phyloP scores from a whole-genome alignment of 2,113 vertebrate species.

The Tricholaema leucomelas region DNA sequence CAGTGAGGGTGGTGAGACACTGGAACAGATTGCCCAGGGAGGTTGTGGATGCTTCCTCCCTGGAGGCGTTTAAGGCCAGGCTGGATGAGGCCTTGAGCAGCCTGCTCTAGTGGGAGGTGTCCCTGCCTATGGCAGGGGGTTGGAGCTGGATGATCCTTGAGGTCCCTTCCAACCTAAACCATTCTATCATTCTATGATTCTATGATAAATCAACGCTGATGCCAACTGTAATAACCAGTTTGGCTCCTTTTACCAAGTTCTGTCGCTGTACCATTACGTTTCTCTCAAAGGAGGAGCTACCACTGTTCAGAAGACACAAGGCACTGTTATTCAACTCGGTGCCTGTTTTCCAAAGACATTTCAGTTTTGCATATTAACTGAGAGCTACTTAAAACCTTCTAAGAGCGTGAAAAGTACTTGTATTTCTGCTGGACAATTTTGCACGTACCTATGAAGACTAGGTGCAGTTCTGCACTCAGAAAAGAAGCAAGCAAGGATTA shows the following conservation, averaged over 20 bases:
- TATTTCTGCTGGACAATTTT: conserved; percentile 1
- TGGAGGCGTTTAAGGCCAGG: too few relatives aligned
- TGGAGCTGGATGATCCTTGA: too few relatives aligned
- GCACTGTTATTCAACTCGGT: neutral
- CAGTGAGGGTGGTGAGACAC: too few relatives aligned
- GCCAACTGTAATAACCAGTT: conserved; percentile 1
- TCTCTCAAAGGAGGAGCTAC: conserved; percentile 1
- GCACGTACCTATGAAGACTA: neutral
- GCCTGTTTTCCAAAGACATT: neutral
- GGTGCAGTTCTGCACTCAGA: neutral
- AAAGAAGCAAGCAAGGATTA: conserved; percentile 15
- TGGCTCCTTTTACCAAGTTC: conserved; percentile 15
- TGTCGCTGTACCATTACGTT: neutral
- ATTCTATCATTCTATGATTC: too few relatives aligned
- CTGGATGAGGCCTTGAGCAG: too few relatives aligned
- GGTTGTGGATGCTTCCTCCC: too few relatives aligned
- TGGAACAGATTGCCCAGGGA: too few relatives aligned
- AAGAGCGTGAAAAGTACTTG: neutral
- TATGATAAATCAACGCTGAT: conserved; percentile 6
- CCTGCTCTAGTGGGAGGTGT: too few relatives aligned
- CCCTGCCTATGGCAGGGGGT: too few relatives aligned
- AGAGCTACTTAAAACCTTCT: neutral
- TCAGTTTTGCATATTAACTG: neutral
- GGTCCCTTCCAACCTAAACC: too few relatives aligned
- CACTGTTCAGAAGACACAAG: neutral